Evolutionary conservation across 2,888 invertebrate genomes (phyloP).

Genomic region (Nomada ruficornis): DNA sequence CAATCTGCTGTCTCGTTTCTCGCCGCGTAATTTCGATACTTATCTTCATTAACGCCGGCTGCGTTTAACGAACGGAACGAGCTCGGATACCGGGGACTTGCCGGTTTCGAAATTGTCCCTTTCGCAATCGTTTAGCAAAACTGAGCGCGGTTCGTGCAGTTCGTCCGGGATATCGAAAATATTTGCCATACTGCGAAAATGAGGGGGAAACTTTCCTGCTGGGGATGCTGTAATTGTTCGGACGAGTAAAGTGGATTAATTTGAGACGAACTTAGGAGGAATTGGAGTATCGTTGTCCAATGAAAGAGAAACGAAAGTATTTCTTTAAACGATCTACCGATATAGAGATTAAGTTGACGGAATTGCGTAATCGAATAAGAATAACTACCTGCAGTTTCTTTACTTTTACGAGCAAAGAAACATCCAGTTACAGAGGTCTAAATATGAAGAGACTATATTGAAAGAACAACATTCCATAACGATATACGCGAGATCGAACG

Average conservation of each 20-base stretch:
- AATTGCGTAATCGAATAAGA: no score
- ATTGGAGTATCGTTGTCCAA: no score
- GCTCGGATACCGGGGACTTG: background rate
- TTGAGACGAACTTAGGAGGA: background rate
- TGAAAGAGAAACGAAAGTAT: background rate
- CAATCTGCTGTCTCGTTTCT: slow-evolving; percentile 18
- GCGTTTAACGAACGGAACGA: slow-evolving; percentile 27
- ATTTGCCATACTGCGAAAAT: no score
- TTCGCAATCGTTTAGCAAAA: slow-evolving; percentile 12
- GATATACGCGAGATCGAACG: background rate
- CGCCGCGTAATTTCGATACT: slow-evolving; percentile 37
- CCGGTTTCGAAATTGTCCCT: slow-evolving; percentile 33
- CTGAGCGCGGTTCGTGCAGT: no score
- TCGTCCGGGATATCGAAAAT: no score
- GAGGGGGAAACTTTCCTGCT: no score
- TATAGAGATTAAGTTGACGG: no score
- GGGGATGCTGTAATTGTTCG: no score
- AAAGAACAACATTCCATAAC: background rate
- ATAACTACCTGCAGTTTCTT: no score
- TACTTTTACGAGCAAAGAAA: background rate
- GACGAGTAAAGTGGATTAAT: no score
- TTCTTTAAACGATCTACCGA: no score
- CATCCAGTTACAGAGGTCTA: no score
- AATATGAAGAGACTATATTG: background rate
- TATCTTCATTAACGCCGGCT: slow-evolving; percentile 45